Evolutionary conservation across 2,888 invertebrate genomes (phyloP).

Genomic region (Tiphia femorata): DNA sequence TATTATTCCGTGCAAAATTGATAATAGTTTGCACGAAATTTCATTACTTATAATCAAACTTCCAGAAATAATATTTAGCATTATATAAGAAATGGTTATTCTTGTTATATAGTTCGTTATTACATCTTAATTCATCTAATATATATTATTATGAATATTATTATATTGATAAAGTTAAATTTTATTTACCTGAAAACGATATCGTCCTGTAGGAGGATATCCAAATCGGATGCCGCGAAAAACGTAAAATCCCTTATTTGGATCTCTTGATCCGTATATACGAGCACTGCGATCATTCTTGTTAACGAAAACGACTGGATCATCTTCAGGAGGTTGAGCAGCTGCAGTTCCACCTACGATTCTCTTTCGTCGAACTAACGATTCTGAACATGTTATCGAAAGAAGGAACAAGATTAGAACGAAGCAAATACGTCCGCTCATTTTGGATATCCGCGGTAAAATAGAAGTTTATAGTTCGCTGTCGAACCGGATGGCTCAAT

Average conservation of each 20-base stretch:
- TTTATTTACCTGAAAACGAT: constrained; percentile 72
- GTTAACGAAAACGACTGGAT: constrained; percentile 78
- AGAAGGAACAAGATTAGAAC: constrained; percentile 25
- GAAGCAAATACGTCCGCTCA: constrained; percentile 14
- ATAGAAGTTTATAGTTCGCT: too few species aligned
- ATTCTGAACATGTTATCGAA: constrained; percentile 5
- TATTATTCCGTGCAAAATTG: background rate
- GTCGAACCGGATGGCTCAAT: too few species aligned
- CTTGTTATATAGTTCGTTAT: too few species aligned
- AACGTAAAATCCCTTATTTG: constrained; percentile 75
- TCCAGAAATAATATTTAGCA: too few species aligned
- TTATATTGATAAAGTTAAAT: background rate
- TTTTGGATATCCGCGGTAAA: constrained; percentile 12
- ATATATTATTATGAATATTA: too few species aligned
- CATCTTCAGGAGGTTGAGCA: constrained; percentile 77
- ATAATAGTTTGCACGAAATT: background rate
- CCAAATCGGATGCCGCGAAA: constrained; percentile 82
- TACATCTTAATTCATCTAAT: too few species aligned
- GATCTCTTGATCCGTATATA: constrained; percentile 76
- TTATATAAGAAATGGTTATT: too few species aligned
- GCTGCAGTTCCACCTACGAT: constrained; percentile 80
- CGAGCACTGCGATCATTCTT: constrained; percentile 75
- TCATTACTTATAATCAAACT: too few species aligned
- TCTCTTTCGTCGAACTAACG: constrained; percentile 47
- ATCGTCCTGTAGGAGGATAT: constrained; percentile 72